Evolutionary conservation across 2,888 invertebrate genomes (phyloP), one percentile per base, ranked within the genome.

Genomic region (Linnaemya vulpina): DNA sequence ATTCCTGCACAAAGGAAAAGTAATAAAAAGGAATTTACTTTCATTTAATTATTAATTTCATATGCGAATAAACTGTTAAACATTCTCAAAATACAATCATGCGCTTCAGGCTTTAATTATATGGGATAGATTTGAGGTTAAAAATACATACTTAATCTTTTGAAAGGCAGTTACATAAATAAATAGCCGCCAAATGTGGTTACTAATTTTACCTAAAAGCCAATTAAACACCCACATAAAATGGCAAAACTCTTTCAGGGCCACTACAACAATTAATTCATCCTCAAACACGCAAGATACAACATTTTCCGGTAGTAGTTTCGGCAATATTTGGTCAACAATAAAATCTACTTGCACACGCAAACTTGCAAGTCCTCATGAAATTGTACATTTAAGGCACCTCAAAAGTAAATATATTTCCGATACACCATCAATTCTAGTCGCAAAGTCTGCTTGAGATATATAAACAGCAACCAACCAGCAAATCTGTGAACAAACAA

Each of bases 391-490:
- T 13, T 46, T 15, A 9, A 17, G 46, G 17, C 22, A 35, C 30
- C 58, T 58, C 11, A 20, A 76, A 49, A 3, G 17, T 4, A 55
- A 10, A 20, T 9, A 35, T 43, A 55, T 55, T 46, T 55, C 46
- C 17, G 53, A 75, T 53, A 13, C 25, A 55, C 67, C 58, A 51
- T 20, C 17, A 51, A 51, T 17, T 51, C 17, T 9, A 76, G 67
- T 76, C 76, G 58, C 58, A 76, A 76, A 76, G 67, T 76, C 76
- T 67, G 35, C n/a, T 43, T 22, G 38, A 46, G 20, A 17, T 35
- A 53, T 35, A 30, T 55, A 67, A 25, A 22, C 30, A 43, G 8
- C 55, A 22, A 13, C 20, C 60, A 9, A 35, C 8, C 20, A 35
- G 17, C 20, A 46, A 51, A 43, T 75, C 43, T 63, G 4, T n/a